These are phyloP conservation scores for Chelon labrosus DNA, from an alignment of 2,797 vertebrate genomes.

Conservation along the genomic window DNA sequence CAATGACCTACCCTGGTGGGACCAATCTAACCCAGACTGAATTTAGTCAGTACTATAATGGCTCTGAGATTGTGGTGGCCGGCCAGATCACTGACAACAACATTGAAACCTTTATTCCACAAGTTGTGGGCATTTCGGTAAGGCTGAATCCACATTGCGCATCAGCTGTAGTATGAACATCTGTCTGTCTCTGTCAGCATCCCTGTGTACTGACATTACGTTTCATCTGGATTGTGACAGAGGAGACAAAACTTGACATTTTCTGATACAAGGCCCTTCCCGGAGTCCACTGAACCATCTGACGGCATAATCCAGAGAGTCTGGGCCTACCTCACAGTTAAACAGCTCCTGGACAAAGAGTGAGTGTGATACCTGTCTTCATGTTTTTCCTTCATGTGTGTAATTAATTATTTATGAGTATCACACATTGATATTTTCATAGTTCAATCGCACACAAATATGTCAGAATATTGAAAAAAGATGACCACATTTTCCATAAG, in stretches of 20 bases:
- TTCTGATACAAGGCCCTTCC: slow-evolving; percentile 23
- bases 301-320: slow-evolving; percentile 78
- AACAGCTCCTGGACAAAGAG: slow-evolving; percentile 85
- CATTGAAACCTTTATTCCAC: slow-evolving; percentile 72
- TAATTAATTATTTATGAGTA: no score
- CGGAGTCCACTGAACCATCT: slow-evolving; percentile 32
- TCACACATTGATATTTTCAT: no score
- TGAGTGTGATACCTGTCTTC: slow-evolving; percentile 67
- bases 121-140: slow-evolving; percentile 82
- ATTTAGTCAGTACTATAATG: slow-evolving; percentile 86
- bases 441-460: no score
- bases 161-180: not conserved
- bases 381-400: not conserved
- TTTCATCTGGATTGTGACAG: slow-evolving; percentile 55
- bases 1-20: slow-evolving; percentile 79
- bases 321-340: slow-evolving; percentile 88
- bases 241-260: slow-evolving; percentile 59
- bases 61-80: slow-evolving; percentile 88
- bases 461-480: no score
- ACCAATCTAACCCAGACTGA: slow-evolving; percentile 82
- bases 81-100: slow-evolving; percentile 81
- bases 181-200: not conserved
- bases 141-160: slow-evolving; percentile 17
- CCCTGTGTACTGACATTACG: not conserved
- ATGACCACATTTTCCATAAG: no score